Evolutionary conservation across 2,797 vertebrate genomes (phyloP).

Genomic region (Malurus leucopterus): DNA sequence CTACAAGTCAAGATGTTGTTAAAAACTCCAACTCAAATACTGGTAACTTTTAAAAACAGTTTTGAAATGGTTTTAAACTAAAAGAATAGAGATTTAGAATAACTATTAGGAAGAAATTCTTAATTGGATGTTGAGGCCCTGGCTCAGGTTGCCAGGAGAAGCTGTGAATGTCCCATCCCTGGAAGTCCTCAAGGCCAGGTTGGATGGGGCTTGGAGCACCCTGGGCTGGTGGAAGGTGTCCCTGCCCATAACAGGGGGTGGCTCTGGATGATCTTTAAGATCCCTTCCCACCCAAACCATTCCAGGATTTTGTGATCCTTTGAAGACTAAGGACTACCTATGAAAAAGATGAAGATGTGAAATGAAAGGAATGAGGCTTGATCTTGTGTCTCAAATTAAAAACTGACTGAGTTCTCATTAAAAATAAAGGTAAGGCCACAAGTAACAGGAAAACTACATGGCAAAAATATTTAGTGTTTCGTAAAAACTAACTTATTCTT

Average conservation of each 20-base stretch:
- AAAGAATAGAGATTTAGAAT: neutral
- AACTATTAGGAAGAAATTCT: neutral
- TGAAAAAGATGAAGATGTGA: neutral
- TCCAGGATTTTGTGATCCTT: neutral
- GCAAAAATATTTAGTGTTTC: neutral
- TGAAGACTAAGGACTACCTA: neutral
- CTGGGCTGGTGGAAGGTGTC: neutral
- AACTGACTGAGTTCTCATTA: neutral
- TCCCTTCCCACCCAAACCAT: neutral
- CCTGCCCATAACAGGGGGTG: too few species aligned
- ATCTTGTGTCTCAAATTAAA: neutral
- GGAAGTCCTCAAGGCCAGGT: accelerated
- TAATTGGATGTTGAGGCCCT: accelerated
- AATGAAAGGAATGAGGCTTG: neutral
- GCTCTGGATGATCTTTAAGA: neutral
- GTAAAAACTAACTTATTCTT: too few species aligned
- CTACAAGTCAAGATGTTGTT: neutral
- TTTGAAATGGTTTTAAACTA: neutral
- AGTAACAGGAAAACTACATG: neutral
- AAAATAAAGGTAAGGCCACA: neutral
- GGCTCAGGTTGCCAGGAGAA: neutral
- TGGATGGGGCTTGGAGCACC: accelerated
- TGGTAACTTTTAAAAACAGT: neutral
- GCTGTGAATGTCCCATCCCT: neutral
- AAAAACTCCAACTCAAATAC: neutral